Conservation (phyloP, 2,797 vertebrate species). For the Denticeps clupeoides region DNA sequence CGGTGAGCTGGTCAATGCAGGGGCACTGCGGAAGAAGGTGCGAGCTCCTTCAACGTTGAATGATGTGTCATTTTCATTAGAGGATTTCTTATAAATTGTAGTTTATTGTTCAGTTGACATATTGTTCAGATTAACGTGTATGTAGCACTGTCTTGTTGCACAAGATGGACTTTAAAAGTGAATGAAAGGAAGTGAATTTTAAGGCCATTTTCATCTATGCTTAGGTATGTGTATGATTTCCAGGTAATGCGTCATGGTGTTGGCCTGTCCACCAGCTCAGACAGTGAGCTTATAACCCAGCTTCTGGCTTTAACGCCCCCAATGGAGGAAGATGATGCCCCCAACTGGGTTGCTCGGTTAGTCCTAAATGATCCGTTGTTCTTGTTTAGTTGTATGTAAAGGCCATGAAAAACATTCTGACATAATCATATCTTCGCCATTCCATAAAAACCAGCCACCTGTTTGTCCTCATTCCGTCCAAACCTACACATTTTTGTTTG, state of each 20-base stretch:
- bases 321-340: slow-evolving; percentile 75
- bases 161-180: not conserved
- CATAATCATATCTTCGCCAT: too few species aligned
- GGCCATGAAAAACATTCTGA: too few species aligned
- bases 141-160: not conserved
- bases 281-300: slow-evolving; percentile 95
- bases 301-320: slow-evolving; percentile 90
- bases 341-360: slow-evolving; percentile 96
- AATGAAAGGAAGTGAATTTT: not conserved
- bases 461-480: too few species aligned
- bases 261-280: slow-evolving; percentile 92
- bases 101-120: too few species aligned
- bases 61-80: not conserved
- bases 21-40: slow-evolving; percentile 77
- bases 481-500: too few species aligned
- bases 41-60: not conserved
- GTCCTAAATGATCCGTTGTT: too few species aligned
- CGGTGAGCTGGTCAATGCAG: slow-evolving; percentile 85
- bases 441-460: too few species aligned
- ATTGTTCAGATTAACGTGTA: not conserved
- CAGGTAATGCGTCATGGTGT: slow-evolving; percentile 94
- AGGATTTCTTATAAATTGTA: not conserved
- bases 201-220: not conserved
- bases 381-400: too few species aligned
- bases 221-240: slow-evolving; percentile 6